phyloP scores from a whole-genome alignment of 2,113 vertebrate genomes.

The Neopipo cinnamomea region DNA sequence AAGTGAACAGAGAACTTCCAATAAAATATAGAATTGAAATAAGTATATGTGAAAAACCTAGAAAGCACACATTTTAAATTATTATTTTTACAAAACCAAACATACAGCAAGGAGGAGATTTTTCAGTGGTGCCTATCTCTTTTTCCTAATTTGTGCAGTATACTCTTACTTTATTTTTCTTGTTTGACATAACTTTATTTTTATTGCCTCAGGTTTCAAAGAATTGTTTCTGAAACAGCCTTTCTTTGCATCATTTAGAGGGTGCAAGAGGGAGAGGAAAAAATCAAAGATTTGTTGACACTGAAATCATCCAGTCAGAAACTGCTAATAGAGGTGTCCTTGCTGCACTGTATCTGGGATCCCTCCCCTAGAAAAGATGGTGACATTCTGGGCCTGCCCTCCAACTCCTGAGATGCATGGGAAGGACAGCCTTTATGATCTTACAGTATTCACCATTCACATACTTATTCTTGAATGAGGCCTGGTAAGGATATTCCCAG shows the following conservation, averaged over 20 bases:
- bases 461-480: background rate
- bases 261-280: background rate
- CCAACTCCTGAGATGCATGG: rapidly evolving
- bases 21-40: background rate
- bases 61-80: background rate
- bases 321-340: background rate
- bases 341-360: background rate
- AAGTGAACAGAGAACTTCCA: background rate
- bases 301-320: background rate
- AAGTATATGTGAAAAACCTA: background rate
- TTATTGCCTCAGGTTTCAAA: background rate
- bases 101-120: background rate
- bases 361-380: background rate
- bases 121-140: background rate
- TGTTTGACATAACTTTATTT: background rate
- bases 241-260: background rate
- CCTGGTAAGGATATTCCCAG: background rate
- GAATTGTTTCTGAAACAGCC: background rate
- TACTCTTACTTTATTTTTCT: background rate
- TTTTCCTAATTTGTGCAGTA: background rate
- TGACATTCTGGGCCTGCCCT: background rate
- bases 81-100: background rate
- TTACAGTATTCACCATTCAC: background rate
- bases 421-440: background rate
- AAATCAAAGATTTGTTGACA: background rate